phyloP scores from a whole-genome alignment of 2,888 invertebrate species.

The Macrophya alboannulata region DNA sequence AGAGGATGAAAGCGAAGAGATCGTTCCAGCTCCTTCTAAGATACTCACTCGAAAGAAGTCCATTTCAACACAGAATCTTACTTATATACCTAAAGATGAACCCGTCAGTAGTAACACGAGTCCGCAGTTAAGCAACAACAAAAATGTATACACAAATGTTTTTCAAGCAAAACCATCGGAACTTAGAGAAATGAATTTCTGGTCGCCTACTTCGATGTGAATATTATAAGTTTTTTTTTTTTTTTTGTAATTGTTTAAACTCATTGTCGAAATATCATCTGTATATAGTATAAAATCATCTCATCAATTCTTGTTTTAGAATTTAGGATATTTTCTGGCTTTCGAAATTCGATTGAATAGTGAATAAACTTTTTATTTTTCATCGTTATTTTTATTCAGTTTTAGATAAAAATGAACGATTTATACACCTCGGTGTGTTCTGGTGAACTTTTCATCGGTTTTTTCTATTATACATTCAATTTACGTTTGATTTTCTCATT shows the following conservation, averaged over 20 bases:
- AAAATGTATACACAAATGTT: conserved; percentile 57
- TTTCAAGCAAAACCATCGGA: conserved; percentile 86
- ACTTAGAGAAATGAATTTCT: conserved; percentile 91
- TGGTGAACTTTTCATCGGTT: too few species aligned
- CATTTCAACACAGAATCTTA: conserved; percentile 77
- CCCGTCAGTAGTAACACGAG: conserved; percentile 68
- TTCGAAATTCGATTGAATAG: background rate
- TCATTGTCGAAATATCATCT: background rate
- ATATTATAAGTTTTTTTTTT: conserved; percentile 33
- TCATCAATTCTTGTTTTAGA: background rate
- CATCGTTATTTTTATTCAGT: background rate
- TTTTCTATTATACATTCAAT: too few species aligned
- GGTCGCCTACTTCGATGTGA: conserved; percentile 93
- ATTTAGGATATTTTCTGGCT: background rate
- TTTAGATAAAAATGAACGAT: too few species aligned
- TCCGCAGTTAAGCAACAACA: conserved; percentile 64
- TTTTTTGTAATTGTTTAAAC: background rate
- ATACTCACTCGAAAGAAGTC: conserved; percentile 78
- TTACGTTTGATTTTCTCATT: too few species aligned
- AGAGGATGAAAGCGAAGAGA: conserved; percentile 77
- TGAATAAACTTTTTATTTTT: background rate
- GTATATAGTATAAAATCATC: background rate
- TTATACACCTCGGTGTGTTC: too few species aligned
- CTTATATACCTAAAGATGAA: conserved; percentile 73
- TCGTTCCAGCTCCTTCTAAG: conserved; percentile 64